phyloP scores from a whole-genome alignment of 2,113 vertebrate species.

The Pongo pygmaeus region DNA sequence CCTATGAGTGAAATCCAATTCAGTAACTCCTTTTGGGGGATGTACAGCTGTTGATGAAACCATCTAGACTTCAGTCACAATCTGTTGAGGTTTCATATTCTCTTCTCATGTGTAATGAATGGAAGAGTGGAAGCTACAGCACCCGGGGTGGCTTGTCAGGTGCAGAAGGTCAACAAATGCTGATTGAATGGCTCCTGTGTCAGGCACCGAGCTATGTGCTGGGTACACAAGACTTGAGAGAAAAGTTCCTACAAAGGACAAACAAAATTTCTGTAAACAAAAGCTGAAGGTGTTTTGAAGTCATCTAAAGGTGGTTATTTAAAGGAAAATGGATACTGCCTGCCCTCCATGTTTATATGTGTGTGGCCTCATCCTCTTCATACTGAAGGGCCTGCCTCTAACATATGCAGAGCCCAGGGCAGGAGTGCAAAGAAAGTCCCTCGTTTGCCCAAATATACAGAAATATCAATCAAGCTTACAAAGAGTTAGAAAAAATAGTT shows the following conservation, averaged over 20 bases:
- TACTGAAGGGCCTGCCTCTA: too few species aligned
- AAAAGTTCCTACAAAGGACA: neutral
- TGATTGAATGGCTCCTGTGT: neutral
- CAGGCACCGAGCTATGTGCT: neutral
- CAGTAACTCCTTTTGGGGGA: neutral
- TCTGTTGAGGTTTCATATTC: neutral
- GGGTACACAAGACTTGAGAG: accelerated
- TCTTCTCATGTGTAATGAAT: neutral
- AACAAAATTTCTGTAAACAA: neutral
- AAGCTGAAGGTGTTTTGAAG: neutral
- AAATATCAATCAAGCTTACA: neutral
- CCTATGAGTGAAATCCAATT: neutral
- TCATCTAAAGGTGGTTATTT: neutral
- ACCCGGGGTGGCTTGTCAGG: neutral
- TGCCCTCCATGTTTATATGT: accelerated
- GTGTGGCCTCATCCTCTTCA: neutral
- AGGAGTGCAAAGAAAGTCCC: neutral
- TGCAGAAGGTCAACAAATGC: neutral
- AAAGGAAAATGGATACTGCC: neutral
- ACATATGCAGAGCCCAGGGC: neutral
- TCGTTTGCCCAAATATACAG: too few species aligned
- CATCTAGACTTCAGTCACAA: neutral
- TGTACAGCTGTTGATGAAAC: neutral
- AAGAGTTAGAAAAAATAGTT: neutral
- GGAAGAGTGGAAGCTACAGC: neutral